Evolutionary conservation across 2,888 invertebrate species (phyloP).

Genomic region (Latrodectus elegans): DNA sequence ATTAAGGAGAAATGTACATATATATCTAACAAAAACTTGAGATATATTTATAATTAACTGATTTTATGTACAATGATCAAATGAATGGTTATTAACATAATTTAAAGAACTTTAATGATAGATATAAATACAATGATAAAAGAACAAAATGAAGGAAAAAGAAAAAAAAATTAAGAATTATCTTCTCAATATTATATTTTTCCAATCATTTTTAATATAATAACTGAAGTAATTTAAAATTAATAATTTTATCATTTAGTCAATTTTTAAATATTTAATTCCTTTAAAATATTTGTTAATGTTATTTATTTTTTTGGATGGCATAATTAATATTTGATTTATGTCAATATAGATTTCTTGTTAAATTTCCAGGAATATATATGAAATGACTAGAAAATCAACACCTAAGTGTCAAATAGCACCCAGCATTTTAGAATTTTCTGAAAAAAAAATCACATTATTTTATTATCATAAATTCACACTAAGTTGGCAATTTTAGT

Average conservation of each 20-base stretch:
- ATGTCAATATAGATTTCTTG: not conserved
- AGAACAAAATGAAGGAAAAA: too few relatives aligned
- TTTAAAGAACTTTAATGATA: too few relatives aligned
- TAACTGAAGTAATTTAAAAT: not conserved
- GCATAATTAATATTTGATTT: not conserved
- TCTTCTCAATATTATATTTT: not conserved
- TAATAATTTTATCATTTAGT: not conserved
- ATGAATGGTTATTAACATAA: too few relatives aligned
- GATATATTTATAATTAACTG: too few relatives aligned
- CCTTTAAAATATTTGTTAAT: not conserved
- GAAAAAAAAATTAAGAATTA: too few relatives aligned
- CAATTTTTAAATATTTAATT: not conserved
- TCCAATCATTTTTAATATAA: not conserved
- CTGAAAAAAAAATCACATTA: constrained; percentile 21
- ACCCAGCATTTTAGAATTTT: constrained; percentile 40
- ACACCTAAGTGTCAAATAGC: constrained; percentile 37
- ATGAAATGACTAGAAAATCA: constrained; percentile 40
- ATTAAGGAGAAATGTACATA: too few relatives aligned
- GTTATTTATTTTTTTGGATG: not conserved
- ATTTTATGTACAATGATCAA: too few relatives aligned
- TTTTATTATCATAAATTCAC: constrained; percentile 32
- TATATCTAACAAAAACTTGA: too few relatives aligned
- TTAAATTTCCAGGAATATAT: constrained; percentile 9
- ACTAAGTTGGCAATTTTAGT: constrained; percentile 11
- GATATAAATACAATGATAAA: too few relatives aligned